Percentiles rank a stretch among this genome's conserved stretches.
Conservation (phyloP, 2,113 vertebrate genomes). For the Callospermophilus lateralis region DNA sequence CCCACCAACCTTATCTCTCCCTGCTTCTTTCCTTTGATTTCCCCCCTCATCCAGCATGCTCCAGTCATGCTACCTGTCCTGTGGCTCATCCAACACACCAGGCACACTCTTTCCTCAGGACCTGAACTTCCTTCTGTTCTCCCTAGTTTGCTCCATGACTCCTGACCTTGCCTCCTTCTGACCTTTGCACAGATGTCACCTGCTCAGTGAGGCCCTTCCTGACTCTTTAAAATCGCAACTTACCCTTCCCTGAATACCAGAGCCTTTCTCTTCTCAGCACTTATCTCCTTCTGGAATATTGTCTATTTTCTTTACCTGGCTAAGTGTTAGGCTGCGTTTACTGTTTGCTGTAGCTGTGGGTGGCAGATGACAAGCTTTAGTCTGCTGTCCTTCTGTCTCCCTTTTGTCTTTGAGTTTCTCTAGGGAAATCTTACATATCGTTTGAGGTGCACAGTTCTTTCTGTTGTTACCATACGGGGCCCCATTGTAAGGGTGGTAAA, state of each 20-base stretch:
- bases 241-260: background rate
- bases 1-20: background rate
- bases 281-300: background rate
- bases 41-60: background rate
- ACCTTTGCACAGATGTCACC: background rate
- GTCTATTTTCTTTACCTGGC: background rate
- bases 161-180: background rate
- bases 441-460: background rate
- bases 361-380: background rate
- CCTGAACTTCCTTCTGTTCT: background rate
- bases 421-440: background rate
- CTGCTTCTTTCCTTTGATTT: background rate
- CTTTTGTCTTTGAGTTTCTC: background rate
- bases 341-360: background rate
- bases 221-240: slow-evolving; percentile 33
- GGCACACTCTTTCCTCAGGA: background rate
- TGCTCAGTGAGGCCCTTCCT: background rate
- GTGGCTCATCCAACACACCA: background rate
- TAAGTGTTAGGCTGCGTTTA: background rate
- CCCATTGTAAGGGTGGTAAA: background rate
- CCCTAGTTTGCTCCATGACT: background rate
- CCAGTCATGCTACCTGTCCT: background rate
- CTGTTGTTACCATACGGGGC: background rate
- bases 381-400: background rate
- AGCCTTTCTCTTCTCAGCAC: background rate